Conservation (phyloP, 2,888 invertebrate species). For the Gastracanthus pulcherrimus region DNA sequence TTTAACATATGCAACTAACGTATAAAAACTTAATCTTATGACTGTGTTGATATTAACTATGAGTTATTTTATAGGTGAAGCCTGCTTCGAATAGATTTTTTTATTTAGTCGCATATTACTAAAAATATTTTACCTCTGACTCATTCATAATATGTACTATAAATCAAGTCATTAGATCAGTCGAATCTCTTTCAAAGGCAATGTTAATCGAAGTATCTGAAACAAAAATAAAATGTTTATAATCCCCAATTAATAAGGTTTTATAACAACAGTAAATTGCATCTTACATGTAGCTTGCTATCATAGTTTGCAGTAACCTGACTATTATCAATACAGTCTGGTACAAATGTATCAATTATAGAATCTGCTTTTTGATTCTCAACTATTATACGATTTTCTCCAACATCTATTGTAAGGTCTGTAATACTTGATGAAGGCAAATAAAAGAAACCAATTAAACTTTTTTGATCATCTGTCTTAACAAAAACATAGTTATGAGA, state of each 20-base stretch:
- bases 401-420: conserved; percentile 84
- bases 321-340: conserved; percentile 82
- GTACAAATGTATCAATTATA: conserved; percentile 85
- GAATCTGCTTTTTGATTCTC: conserved; percentile 82
- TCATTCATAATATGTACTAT: not conserved
- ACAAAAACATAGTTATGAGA: conserved; percentile 66
- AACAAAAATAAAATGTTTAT: conserved; percentile 54
- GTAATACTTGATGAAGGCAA: conserved; percentile 78
- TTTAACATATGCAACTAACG: too few relatives aligned
- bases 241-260: conserved; percentile 22
- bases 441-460: conserved; percentile 82
- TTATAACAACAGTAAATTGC: conserved; percentile 28
- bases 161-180: not conserved
- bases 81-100: conserved; percentile 16
- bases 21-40: too few relatives aligned
- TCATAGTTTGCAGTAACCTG: conserved; percentile 79
- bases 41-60: not conserved
- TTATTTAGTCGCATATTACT: not conserved
- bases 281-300: conserved; percentile 78
- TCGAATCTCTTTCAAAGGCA: conserved; percentile 61
- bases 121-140: not conserved
- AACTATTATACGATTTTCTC: conserved; percentile 87
- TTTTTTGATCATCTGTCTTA: conserved; percentile 79
- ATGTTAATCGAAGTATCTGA: conserved; percentile 70
- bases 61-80: not conserved